A percentile compares a stretch with the other conserved stretches of the same genome.
These are phyloP conservation scores for Stegastes partitus DNA, from an alignment of 2,113 vertebrate species.

Conservation along the genomic window DNA sequence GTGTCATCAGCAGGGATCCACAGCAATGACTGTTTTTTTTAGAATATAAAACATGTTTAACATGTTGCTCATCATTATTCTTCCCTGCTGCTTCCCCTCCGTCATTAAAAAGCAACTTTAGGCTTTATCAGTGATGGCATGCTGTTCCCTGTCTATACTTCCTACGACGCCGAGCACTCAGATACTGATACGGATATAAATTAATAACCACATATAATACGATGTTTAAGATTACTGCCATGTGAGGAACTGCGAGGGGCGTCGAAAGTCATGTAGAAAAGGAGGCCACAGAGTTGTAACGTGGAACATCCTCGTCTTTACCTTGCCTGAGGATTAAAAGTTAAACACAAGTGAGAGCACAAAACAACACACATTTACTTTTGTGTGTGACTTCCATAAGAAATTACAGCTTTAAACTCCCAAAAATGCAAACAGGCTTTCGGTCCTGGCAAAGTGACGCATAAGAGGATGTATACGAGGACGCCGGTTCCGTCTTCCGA, in stretches of 20 bases:
- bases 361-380: background rate
- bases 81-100: background rate
- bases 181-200: too few species aligned
- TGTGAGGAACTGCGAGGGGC: too few species aligned
- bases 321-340: background rate
- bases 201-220: too few species aligned
- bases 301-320: constrained; percentile 5
- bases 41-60: background rate
- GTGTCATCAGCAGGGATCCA: background rate
- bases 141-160: background rate
- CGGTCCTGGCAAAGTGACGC: background rate
- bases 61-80: background rate
- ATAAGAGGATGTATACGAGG: background rate
- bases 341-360: background rate
- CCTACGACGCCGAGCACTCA: background rate
- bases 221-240: too few species aligned
- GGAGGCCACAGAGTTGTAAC: background rate
- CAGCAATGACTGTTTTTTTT: background rate
- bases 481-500: background rate
- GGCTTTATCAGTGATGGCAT: too few species aligned
- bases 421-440: background rate
- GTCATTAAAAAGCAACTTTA: background rate
- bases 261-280: too few species aligned
- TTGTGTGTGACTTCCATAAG: background rate
- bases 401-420: background rate